Base-by-base conservation (phyloP, 1,140 invertebrate genomes). In the Mylabris phalerata region DNA sequence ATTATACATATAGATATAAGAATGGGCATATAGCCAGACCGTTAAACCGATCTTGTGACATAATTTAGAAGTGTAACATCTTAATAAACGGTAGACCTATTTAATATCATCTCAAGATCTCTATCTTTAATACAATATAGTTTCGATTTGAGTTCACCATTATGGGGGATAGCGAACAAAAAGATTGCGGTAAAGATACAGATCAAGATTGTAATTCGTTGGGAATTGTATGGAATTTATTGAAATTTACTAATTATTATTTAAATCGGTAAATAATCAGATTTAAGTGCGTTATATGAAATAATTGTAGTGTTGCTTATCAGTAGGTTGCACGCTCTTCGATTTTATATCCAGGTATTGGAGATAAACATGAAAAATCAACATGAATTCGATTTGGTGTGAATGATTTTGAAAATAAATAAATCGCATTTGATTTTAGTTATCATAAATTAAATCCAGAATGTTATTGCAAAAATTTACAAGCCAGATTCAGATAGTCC, bases 291-390 rank as follows among this genome's bases (percentile, higher is more conserved):
- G 25, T 9, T 13, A 46, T 24, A 13, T 5, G 43, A 19, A 44
- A 32, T 7, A 32, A 32, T 32, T 32, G 1, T 40, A 49, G 51
- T 44, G 51, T 54, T 54, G 51, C 51, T 54, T 54, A 55, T 48
- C 47, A 43, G 55, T 48, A 49, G 48, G 11, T 57, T 47, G 46
- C 47, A 48, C 45, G 27, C 55, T 43, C 38, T 41, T 57, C 25
- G 32, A 57, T 57, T 57, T 57, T 57, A 57, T 41, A 57, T 57
- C 51, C 32, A 32, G 25, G 11, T 45, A 26, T 44, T 44, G 44
- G 24, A 54, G 51, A 42, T 54, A 54, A 54, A 54, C 51, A 54
- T 44, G 51, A 54, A 54, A 54, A 54, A 54, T 54, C 51, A 54
- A 54, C 51, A 54, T 54, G 43, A 54, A 54, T 54, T 54, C 51